These are phyloP conservation scores for Psammodynastes pulverulentus DNA, from an alignment of 2,113 vertebrate genomes.

Conservation along the genomic window DNA sequence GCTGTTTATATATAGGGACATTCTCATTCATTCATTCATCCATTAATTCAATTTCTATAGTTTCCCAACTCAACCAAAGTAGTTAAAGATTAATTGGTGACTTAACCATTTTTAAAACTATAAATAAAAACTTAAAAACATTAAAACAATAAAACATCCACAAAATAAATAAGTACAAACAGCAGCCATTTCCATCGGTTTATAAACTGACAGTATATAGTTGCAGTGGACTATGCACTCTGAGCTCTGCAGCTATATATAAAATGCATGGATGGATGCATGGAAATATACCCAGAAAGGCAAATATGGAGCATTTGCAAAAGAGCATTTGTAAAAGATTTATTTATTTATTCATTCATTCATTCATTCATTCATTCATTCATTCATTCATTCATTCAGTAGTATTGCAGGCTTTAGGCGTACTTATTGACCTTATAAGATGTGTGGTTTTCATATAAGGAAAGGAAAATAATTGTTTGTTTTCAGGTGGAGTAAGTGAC, in stretches of 20 bases:
- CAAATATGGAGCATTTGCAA: neutral
- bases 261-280: neutral
- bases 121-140: too few species aligned
- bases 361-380: too few species aligned
- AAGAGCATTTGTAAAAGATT: neutral
- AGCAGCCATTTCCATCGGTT: neutral
- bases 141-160: neutral
- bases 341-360: neutral
- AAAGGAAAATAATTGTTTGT: neutral
- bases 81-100: neutral
- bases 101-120: too few species aligned
- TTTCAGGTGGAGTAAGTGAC: conserved; percentile 70
- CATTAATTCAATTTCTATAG: neutral
- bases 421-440: neutral
- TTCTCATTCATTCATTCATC: neutral
- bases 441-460: neutral
- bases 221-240: neutral
- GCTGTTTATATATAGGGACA: too few species aligned
- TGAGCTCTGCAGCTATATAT: neutral
- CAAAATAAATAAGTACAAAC: neutral
- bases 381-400: neutral
- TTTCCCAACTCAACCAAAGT: neutral
- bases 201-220: neutral
- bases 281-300: neutral
- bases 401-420: neutral